Base-by-base conservation (phyloP, 2,888 invertebrate genomes). In the Leptopterna dolabrata region DNA sequence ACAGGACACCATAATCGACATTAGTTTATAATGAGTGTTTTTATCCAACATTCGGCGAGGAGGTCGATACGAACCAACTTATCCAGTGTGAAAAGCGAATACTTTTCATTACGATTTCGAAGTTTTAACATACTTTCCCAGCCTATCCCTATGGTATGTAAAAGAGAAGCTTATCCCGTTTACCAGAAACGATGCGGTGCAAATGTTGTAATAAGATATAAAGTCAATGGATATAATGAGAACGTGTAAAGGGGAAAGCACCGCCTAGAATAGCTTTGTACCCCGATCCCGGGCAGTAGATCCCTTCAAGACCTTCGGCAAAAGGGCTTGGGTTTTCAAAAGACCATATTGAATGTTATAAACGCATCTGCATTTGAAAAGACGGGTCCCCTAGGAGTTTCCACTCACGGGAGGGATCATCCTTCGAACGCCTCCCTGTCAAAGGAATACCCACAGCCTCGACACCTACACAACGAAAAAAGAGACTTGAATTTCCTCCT, bases 331-430 rank as follows among this genome's bases (percentile, higher is more conserved):
- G 73, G 30, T 81, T 45, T 84, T 71, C 27, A 76, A 80, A 76
- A 84, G 80, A 84, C 87, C 88, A 87, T 88, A 88, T 88, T 88
- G 88, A 88, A 88, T 87, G 88, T 88, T 87, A 88, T 88, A 88
- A 88, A 88, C 88, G 88, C 87, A 88, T 88, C 88, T 88, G 88
- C 88, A 88, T 88, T 87, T 88, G 87, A 88, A 88, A 76, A 81
- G 87, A 43, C 14, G 43, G 63, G 36, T 29, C 29, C 27, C 27
- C 47, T 24, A 24, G 43, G 55, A 76, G 86, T 36, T 47, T 55
- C 29, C 29, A 29, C 55, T 55, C 81, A 55, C 81, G 14, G 14
- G 19, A 55, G 55, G 55, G 81, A 81, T 81, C 47, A 81, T 81
- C 81, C 81, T 41, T 81, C 81, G 29, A 81, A 81, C 81, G 24